Conservation (phyloP, 2,113 vertebrate species). For the Castor canadensis region DNA sequence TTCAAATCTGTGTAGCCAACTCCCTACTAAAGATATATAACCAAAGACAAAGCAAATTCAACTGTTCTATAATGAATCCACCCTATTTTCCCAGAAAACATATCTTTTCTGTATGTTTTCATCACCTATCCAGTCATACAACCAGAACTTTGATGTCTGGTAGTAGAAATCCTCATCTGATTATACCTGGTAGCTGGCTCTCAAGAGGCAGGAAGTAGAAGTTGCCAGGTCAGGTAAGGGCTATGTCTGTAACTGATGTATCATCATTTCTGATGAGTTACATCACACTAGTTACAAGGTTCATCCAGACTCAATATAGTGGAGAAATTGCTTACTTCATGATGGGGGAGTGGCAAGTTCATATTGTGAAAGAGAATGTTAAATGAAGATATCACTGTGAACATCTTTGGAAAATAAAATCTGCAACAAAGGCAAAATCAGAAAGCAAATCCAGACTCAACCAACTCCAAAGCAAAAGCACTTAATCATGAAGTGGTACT, state of each 20-base stretch:
- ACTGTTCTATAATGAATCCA: neutral
- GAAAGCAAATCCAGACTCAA: neutral
- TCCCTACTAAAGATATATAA: neutral
- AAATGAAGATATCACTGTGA: neutral
- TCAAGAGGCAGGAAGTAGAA: neutral
- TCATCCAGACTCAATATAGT: neutral
- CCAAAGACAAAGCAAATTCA: neutral
- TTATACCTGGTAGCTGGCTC: neutral
- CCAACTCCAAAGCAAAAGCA: neutral
- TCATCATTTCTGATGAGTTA: neutral
- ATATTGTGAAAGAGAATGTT: neutral
- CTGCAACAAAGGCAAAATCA: neutral
- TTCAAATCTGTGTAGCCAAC: neutral
- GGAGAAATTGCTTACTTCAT: neutral
- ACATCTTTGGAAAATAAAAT: neutral
- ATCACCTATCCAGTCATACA: neutral
- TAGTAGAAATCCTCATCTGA: neutral
- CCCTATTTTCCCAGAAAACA: neutral
- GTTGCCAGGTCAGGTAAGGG: neutral
- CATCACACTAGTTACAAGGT: neutral
- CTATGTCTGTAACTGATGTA: neutral
- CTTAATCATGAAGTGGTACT: neutral
- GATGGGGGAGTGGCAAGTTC: neutral
- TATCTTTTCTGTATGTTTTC: neutral
- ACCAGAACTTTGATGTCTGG: neutral